Evolutionary conservation across 2,888 invertebrate species (phyloP), one percentile per base, ranked within the genome.

Genomic region (Cataglyphis albicans): DNA sequence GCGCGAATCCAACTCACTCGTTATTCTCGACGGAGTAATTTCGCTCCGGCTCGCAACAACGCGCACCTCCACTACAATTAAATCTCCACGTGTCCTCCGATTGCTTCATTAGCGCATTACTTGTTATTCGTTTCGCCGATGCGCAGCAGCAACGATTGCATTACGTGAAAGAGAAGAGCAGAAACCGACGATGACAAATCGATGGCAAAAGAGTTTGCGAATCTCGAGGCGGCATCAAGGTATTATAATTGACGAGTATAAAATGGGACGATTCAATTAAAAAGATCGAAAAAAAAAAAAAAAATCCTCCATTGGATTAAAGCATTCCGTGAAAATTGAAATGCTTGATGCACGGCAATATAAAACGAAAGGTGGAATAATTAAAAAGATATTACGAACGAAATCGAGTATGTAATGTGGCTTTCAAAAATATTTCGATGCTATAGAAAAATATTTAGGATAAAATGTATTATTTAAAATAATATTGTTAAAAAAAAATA

Each of bases 81-180:
- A 81, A 81, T 64, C 74, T 55, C 55, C 52, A 41, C 64, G 21
- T 74, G 81, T 81, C 75, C 75, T 74, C 32, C 64, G 81, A 81
- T 75, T 63, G 81, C 81, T 73, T 81, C 81, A 74, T 81, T 81
- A 81, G 74, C 74, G 64, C 74, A 74, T 81, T 74, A 74, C 81
- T 74, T 44, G 81, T 81, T 75, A 63, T 35, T 73, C 61, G 73
- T 61, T n/a, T 55, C 55, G 29, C 38, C 57, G 21, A 52, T 29
- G 32, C 48, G 6, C 68, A 68, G 6, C 68, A 68, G 52, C 68
- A 68, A 59, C 44, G 78, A 59, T 70, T 59, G 72, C 78, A 21
- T 18, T 44, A 48, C 59, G 57, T 35, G 35, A 70, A 61, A 72
- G 38, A 35, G 35, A n/a, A 65, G 35, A 32, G 18, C 35, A 7